Evolutionary conservation across 2,113 vertebrate species (phyloP).

Genomic region (Haemorhous mexicanus): DNA sequence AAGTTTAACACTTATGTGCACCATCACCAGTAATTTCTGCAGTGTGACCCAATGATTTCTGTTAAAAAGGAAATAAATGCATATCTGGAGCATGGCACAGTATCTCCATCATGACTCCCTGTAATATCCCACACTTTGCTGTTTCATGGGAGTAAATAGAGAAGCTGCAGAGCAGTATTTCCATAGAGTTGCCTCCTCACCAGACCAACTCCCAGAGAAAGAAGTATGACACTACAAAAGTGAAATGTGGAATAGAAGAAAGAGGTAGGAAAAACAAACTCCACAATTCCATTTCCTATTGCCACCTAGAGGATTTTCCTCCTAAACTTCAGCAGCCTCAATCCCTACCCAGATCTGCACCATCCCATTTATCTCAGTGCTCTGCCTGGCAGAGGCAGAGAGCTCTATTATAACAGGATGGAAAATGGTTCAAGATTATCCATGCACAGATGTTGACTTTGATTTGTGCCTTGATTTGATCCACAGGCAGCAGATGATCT

Average conservation of each 20-base stretch:
- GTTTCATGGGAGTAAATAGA: neutral
- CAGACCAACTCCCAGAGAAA: neutral
- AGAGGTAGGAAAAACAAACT: neutral
- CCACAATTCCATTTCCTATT: neutral
- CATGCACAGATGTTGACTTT: slow-evolving; percentile 36
- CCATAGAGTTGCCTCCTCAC: accelerated
- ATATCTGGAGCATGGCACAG: accelerated
- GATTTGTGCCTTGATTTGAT: slow-evolving; percentile 45
- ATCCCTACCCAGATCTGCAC: neutral
- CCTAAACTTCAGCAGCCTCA: neutral
- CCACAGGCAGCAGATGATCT: slow-evolving; percentile 31
- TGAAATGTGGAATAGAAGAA: neutral
- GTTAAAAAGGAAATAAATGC: neutral
- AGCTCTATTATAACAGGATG: neutral
- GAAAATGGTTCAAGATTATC: slow-evolving; percentile 33
- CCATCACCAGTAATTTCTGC: neutral
- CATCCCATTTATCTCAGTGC: neutral
- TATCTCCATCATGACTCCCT: neutral
- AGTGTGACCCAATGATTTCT: neutral
- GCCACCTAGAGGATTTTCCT: slow-evolving; percentile 51
- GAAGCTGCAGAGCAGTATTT: neutral
- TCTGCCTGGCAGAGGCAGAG: neutral
- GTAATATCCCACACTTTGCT: neutral
- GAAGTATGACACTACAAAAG: neutral
- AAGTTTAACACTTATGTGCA: neutral